These are phyloP conservation scores for Anhinga rufa DNA, from an alignment of 2,113 vertebrate genomes.

Conservation along the genomic window DNA sequence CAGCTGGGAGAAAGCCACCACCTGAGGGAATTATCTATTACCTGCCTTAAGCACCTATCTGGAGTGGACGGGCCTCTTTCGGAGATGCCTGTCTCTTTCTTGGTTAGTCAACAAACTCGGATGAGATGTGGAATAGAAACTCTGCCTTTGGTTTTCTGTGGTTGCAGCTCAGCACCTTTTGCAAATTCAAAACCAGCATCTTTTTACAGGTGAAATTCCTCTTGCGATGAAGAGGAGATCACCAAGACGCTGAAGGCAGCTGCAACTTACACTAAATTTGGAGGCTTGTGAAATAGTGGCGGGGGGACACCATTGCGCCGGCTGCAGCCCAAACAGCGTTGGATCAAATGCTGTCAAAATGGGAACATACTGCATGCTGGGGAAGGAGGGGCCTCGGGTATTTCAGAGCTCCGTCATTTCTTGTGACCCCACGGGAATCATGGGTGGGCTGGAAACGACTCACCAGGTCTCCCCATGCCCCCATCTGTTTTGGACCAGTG, in stretches of 20 bases:
- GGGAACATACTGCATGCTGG: background rate
- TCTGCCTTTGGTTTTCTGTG: background rate
- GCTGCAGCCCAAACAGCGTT: background rate
- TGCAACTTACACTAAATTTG: fast-evolving
- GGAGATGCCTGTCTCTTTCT: background rate
- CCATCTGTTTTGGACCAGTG: background rate
- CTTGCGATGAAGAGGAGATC: background rate
- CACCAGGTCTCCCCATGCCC: background rate
- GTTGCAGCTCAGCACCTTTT: background rate
- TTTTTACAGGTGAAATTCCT: background rate
- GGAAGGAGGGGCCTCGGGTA: background rate
- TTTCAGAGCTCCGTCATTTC: background rate
- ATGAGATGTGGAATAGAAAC: background rate
- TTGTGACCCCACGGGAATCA: fast-evolving
- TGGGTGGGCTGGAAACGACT: background rate
- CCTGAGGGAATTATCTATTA: background rate
- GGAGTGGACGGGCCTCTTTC: background rate
- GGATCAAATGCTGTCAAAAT: background rate
- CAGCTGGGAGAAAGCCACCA: background rate
- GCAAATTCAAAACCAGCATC: background rate
- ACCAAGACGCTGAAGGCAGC: background rate
- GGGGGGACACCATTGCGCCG: background rate
- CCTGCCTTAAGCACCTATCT: background rate
- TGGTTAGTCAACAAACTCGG: background rate
- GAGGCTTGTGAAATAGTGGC: background rate